Conservation (phyloP, 2,113 vertebrate species). For the Elachura formosa region DNA sequence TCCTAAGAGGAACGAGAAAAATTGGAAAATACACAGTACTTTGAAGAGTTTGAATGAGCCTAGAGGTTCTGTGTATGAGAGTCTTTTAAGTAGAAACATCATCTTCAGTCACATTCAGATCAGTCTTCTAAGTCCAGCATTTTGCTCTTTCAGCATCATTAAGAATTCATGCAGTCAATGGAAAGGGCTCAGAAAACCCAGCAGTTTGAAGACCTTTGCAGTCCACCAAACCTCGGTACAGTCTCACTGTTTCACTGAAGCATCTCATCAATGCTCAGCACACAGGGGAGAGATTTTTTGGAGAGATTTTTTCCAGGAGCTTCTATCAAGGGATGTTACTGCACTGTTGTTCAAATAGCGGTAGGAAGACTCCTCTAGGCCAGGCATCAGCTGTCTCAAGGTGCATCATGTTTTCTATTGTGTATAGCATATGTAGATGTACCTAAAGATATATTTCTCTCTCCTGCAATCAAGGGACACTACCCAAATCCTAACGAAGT, state of each 20-base stretch:
- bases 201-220: background rate
- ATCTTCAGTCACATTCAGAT: background rate
- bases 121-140: background rate
- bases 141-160: background rate
- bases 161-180: background rate
- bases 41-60: background rate
- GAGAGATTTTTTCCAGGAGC: background rate
- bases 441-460: background rate
- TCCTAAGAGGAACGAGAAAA: background rate
- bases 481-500: background rate
- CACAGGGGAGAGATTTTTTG: background rate
- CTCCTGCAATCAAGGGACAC: background rate
- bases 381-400: background rate
- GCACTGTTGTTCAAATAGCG: background rate
- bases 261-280: background rate
- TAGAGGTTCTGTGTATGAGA: background rate
- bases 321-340: background rate
- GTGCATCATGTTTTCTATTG: background rate
- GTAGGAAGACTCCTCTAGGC: background rate
- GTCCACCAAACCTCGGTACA: background rate
- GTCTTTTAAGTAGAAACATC: background rate
- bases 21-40: background rate
- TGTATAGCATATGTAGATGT: background rate
- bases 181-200: background rate
- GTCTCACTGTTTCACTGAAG: background rate